Evolutionary conservation across 2,113 vertebrate genomes (phyloP), one percentile per base, ranked within the genome.

Genomic region (Ondatra zibethicus): DNA sequence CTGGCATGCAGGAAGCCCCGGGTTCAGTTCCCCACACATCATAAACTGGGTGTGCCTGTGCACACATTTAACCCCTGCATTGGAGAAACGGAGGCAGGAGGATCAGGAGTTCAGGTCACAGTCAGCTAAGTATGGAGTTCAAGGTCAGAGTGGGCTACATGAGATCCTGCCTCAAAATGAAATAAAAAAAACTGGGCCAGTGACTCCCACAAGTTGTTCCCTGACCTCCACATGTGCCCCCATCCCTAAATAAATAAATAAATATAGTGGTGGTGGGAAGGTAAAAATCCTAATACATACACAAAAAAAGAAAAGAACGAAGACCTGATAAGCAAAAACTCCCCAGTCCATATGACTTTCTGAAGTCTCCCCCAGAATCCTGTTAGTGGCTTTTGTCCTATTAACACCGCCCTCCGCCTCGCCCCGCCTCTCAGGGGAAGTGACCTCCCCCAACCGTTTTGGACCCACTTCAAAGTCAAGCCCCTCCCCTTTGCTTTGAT

Each of bases 321-420:
- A 29, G 17, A 63, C 12, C 29, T 7, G 27, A 19, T 39, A 3
- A 9, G 14, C 47, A 12, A 21, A 11, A 39, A 31, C 39, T 25
- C 19, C 17, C 29, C 5, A 21, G 31, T 36, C 19, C 1, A 55
- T 6, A 47, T 0, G 1, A 42, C 25, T 68, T 11, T 36, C n/a
- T 55, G 8, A 72, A 80, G 10, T 65, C 33, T 27, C 39, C 39
- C 80, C 55, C 47, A 61, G 33, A 85, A 73, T 50, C 76, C 47
- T 19, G 14, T 9, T 21, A 23, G 47, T 42, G 55, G 88, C 27
- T 94, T 96, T 70, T 85, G 85, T 80, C 55, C n/a, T 36, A 27
- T 36, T 61, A 45, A 63, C 58, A 31, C n/a, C 25, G 81, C 81
- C 58, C 81, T 63, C 81, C 7, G 81, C 58, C 82, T 5, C 82